Percentiles rank a stretch among this genome's conserved stretches.
These are phyloP conservation scores for Automeris io DNA, from an alignment of 2,888 invertebrate genomes.

Conservation along the genomic window DNA sequence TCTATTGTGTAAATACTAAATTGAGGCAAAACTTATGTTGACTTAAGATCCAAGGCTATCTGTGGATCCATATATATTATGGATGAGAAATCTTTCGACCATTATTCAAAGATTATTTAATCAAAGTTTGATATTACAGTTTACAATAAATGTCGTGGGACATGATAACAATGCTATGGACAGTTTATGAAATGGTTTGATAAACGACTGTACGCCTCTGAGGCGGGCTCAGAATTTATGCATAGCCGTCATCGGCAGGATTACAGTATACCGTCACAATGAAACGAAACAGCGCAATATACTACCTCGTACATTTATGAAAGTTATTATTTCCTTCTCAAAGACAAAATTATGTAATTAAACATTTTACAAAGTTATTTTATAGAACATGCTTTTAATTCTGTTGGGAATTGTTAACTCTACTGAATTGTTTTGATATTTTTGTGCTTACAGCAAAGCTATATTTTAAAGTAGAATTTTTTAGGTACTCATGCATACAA, in stretches of 20 bases:
- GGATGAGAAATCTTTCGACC: slow-evolving; percentile 28
- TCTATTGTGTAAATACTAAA: slow-evolving; percentile 29
- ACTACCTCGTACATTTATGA: no score
- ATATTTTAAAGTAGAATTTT: no score
- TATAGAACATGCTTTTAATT: no score
- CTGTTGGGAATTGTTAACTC: no score
- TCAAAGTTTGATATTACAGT: slow-evolving; percentile 39
- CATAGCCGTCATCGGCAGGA: slow-evolving; percentile 52
- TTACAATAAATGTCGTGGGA: slow-evolving; percentile 60
- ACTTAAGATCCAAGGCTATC: slow-evolving; percentile 23
- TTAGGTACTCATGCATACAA: no score
- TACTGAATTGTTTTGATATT: no score
- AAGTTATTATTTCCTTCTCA: no score
- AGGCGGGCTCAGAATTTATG: slow-evolving; percentile 49
- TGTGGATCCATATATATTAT: slow-evolving; percentile 21
- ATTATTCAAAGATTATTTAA: slow-evolving; percentile 49
- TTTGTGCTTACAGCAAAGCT: no score
- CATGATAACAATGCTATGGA: slow-evolving; percentile 64
- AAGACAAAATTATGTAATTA: no score
- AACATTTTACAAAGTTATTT: no score
- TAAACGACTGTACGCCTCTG: slow-evolving; percentile 46
- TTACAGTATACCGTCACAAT: no score
- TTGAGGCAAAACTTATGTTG: slow-evolving; percentile 22
- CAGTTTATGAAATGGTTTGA: slow-evolving; percentile 61
- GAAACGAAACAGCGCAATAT: no score